Evolutionary conservation across 2,888 invertebrate species (phyloP).

Genomic region (Idaea biselata): DNA sequence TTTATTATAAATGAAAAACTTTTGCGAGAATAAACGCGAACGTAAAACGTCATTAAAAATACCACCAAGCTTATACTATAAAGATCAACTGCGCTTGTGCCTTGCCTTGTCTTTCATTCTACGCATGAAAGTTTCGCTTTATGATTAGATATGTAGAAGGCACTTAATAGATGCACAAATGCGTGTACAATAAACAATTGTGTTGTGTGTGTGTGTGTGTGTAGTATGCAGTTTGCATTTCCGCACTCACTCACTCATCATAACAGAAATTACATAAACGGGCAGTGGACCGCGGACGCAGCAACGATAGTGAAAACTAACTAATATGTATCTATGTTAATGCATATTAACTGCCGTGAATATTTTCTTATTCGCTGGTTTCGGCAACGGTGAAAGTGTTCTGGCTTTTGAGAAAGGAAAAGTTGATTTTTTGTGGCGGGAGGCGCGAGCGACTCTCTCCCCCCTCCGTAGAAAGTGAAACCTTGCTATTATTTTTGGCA

Average conservation of each 20-base stretch:
- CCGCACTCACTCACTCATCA: not conserved
- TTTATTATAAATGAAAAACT: too few relatives aligned
- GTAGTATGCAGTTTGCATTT: not conserved
- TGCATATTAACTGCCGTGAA: conserved; percentile 35
- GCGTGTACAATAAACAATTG: not conserved
- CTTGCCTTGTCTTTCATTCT: too few relatives aligned
- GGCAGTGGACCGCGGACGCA: not conserved
- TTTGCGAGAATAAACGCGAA: too few relatives aligned
- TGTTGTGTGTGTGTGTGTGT: not conserved
- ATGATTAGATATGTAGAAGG: not conserved
- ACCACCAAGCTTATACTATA: too few relatives aligned
- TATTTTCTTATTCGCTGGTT: conserved; percentile 63
- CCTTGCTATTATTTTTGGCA: conserved; percentile 19
- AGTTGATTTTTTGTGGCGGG: conserved; percentile 67
- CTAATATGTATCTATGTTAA: conserved; percentile 39
- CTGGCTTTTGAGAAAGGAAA: conserved; percentile 77
- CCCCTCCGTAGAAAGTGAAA: conserved; percentile 61
- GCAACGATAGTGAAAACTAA: conserved; percentile 41
- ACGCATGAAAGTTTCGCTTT: too few relatives aligned
- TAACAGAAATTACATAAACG: not conserved
- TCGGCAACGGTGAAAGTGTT: conserved; percentile 74
- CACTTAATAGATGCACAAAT: not conserved
- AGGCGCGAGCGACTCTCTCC: conserved; percentile 34
- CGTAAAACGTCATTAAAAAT: too few relatives aligned
- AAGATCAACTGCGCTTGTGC: too few relatives aligned